These are phyloP conservation scores for Neuroscelio doddi DNA, from an alignment of 2,888 invertebrate species.

Conservation along the genomic window DNA sequence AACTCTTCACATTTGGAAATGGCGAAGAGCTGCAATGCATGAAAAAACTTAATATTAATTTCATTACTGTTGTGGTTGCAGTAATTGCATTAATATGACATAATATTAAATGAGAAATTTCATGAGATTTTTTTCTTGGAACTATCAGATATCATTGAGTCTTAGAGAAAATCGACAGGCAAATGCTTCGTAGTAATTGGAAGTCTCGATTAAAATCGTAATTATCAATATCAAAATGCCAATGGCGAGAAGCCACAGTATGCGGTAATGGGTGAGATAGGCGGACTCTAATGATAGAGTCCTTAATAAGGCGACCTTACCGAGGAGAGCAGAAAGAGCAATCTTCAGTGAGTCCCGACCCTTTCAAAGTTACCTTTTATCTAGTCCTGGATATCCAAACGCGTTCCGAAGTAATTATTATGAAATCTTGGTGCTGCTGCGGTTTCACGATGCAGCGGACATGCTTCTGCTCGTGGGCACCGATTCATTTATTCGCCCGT, in stretches of 20 bases:
- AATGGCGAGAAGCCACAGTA: conserved; percentile 51
- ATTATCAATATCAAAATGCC: conserved; percentile 63
- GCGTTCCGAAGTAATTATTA: conserved; percentile 58
- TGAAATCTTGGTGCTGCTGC: conserved; percentile 56
- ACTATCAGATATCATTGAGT: conserved; percentile 8
- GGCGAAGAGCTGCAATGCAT: too few relatives aligned
- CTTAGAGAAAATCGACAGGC: conserved; percentile 31
- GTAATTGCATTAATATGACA: too few relatives aligned
- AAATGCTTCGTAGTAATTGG: conserved; percentile 61
- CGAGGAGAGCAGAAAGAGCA: conserved; percentile 49
- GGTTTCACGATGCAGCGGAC: conserved; percentile 55
- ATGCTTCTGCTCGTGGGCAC: conserved; percentile 56
- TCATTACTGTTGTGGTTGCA: too few relatives aligned
- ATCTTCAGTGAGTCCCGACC: conserved; percentile 49
- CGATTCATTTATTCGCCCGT: conserved; percentile 33
- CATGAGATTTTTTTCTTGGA: not conserved
- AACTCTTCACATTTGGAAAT: too few relatives aligned
- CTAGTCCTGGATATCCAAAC: conserved; percentile 33
- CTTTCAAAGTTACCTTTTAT: conserved; percentile 44
- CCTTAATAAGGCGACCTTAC: conserved; percentile 65
- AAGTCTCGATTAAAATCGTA: conserved; percentile 64
- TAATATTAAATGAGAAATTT: too few relatives aligned
- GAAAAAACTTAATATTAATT: too few relatives aligned
- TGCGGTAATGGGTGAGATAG: conserved; percentile 64
- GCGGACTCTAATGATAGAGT: conserved; percentile 64